Conservation (phyloP, 2,888 invertebrate genomes). For the Agonopterix heracliana region DNA sequence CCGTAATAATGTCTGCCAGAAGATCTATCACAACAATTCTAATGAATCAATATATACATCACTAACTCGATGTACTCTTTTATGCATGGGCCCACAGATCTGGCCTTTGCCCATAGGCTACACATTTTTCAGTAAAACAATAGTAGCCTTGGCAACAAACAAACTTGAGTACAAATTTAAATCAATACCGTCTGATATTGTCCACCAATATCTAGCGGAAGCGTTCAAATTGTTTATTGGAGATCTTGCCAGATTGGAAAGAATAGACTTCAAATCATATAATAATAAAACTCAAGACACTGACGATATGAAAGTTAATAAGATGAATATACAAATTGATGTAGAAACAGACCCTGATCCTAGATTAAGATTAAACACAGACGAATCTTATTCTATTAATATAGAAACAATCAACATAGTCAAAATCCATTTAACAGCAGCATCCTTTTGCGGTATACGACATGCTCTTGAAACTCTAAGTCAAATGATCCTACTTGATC, state of each 20-base stretch:
- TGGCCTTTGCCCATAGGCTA: constrained; percentile 88
- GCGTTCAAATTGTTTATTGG: constrained; percentile 69
- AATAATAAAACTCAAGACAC: constrained; percentile 18
- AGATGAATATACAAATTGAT: constrained; percentile 59
- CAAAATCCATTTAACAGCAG: constrained; percentile 66
- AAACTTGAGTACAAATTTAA: constrained; percentile 70
- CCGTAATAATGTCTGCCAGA: constrained; percentile 40
- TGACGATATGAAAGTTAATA: constrained; percentile 13
- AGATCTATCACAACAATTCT: constrained; percentile 27
- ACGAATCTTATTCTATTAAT: constrained; percentile 82
- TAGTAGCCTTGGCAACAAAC: constrained; percentile 71
- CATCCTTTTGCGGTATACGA: constrained; percentile 83
- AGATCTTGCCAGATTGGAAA: constrained; percentile 62
- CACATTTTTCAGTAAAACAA: constrained; percentile 75
- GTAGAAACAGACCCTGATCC: constrained; percentile 73
- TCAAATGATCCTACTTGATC: constrained; percentile 85
- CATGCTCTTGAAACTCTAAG: constrained; percentile 85
- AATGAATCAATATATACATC: constrained; percentile 44
- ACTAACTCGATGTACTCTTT: constrained; percentile 81
- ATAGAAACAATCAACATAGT: constrained; percentile 58
- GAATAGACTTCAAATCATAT: constrained; percentile 31
- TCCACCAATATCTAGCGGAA: constrained; percentile 43
- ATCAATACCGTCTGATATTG: constrained; percentile 43
- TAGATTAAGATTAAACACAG: constrained; percentile 78
- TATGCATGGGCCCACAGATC: constrained; percentile 81